A percentile compares a stretch with the other conserved stretches of the same genome.
phyloP scores from a whole-genome alignment of 2,888 invertebrate genomes.

The Rotaria magnacalcarata region DNA sequence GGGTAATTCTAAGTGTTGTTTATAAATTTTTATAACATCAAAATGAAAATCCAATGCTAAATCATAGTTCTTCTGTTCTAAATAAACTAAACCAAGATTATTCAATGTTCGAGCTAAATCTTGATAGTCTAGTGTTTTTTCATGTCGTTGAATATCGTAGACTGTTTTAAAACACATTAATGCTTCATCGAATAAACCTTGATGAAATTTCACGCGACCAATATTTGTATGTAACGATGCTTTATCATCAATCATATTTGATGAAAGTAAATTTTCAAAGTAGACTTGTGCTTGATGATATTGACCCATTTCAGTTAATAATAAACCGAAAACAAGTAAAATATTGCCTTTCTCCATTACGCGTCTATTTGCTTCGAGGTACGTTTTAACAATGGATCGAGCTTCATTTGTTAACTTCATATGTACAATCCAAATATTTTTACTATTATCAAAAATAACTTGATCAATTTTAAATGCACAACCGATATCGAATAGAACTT shows the following conservation, averaged over 20 bases:
- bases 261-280: neutral
- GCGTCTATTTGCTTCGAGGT: neutral
- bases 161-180: neutral
- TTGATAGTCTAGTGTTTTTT: neutral
- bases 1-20: neutral
- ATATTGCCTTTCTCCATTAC: neutral
- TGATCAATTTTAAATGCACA: neutral
- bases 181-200: constrained; percentile 22
- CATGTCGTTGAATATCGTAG: neutral
- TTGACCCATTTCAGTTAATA: neutral
- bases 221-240: neutral
- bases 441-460: neutral
- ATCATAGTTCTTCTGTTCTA: neutral
- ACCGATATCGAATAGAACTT: neutral
- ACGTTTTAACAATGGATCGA: neutral
- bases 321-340: neutral
- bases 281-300: neutral
- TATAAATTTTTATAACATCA: neutral
- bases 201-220: neutral
- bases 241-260: neutral
- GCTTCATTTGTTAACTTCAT: neutral
- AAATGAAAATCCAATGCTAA: neutral
- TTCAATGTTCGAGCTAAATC: neutral
- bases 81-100: neutral
- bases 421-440: neutral